A percentile compares a stretch with the other conserved stretches of the same genome.
phyloP scores from a whole-genome alignment of 2,113 vertebrate genomes.

The Menura novaehollandiae region DNA sequence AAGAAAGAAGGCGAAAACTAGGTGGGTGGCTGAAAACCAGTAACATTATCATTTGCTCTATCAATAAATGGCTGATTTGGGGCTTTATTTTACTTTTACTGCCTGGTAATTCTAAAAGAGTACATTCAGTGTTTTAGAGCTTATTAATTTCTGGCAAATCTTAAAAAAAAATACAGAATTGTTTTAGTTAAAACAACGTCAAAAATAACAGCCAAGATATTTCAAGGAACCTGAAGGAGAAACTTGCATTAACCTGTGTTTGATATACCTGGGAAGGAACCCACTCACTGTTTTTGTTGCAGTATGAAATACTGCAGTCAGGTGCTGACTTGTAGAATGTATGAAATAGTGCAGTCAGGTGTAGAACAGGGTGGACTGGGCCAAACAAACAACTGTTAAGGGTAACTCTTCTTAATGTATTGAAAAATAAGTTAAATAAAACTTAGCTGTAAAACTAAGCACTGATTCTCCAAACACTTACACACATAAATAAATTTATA shows the following conservation, averaged over 20 bases:
- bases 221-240: background rate
- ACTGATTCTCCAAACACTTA: background rate
- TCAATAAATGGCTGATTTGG: background rate
- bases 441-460: background rate
- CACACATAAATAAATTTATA: background rate
- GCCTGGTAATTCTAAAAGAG: background rate
- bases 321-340: background rate
- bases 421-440: background rate
- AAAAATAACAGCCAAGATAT: background rate
- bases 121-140: background rate
- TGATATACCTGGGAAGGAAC: background rate
- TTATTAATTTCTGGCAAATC: background rate
- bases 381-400: background rate
- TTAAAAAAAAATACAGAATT: background rate
- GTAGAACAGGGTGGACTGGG: background rate
- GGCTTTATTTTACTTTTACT: background rate
- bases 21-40: slow-evolving; percentile 6
- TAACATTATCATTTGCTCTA: background rate
- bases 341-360: background rate
- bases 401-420: background rate
- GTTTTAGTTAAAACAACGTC: background rate
- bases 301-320: background rate
- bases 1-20: background rate
- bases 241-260: background rate
- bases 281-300: background rate